A percentile compares a stretch with the other conserved stretches of the same genome.
Conservation (phyloP, 2,113 vertebrate genomes). For the Sander vitreus region DNA sequence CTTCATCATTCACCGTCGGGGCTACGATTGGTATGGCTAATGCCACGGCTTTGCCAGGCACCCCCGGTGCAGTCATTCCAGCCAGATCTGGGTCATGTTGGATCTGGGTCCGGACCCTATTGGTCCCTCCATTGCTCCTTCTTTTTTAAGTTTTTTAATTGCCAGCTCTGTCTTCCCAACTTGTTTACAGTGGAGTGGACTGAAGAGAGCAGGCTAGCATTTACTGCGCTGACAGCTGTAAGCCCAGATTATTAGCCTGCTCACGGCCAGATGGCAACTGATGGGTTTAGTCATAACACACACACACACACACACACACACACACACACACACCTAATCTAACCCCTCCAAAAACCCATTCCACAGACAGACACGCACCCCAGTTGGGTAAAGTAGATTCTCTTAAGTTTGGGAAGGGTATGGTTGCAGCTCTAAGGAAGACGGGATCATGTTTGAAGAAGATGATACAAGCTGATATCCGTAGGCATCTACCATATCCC, state of each 20-base stretch:
- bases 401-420: constrained; percentile 41
- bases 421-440: constrained; percentile 48
- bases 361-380: constrained; percentile 41
- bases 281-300: constrained; percentile 81
- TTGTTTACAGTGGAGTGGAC: constrained; percentile 52
- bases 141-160: constrained; percentile 39
- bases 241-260: constrained; percentile 86
- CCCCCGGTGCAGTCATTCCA: constrained; percentile 40
- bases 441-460: constrained; percentile 48
- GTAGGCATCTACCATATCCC: constrained; percentile 50
- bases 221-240: constrained; percentile 72
- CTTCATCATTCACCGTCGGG: constrained; percentile 38
- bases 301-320: constrained; percentile 32
- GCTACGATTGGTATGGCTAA: constrained; percentile 27
- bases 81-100: constrained; percentile 43
- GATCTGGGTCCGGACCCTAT: neutral
- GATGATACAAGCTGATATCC: constrained; percentile 52
- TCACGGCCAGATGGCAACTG: constrained; percentile 86
- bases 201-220: constrained; percentile 54
- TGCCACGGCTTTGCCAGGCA: neutral
- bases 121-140: constrained; percentile 49
- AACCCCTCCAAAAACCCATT: constrained; percentile 13
- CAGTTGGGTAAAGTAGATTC: constrained; percentile 18
- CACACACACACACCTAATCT: constrained; percentile 50
- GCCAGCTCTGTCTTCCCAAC: constrained; percentile 12